These are phyloP conservation scores for Marasmarcha lunaedactyla DNA, from an alignment of 2,888 invertebrate species.

Conservation along the genomic window DNA sequence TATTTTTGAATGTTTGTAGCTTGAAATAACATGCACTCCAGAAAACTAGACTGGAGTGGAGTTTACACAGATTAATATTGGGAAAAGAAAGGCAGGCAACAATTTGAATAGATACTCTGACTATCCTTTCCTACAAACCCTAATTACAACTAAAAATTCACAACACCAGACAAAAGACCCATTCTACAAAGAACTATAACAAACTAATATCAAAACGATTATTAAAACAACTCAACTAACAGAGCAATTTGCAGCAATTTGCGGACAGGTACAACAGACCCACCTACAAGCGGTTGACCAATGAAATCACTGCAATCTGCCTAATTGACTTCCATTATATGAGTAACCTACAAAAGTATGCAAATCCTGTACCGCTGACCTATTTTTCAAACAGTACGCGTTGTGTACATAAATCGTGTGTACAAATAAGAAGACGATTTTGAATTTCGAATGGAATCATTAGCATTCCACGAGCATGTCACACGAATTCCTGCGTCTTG, in stretches of 20 bases:
- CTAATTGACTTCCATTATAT: not conserved
- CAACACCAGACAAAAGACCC: no score
- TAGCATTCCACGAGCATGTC: constrained; percentile 33
- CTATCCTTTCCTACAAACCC: no score
- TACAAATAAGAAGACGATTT: constrained; percentile 27
- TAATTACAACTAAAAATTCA: no score
- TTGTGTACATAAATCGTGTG: constrained; percentile 18
- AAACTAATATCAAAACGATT: no score
- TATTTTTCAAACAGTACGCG: constrained; percentile 21
- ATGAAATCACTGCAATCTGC: not conserved
- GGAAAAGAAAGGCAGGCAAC: no score
- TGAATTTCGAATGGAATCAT: constrained; percentile 24
- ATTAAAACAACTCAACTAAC: no score
- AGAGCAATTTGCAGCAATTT: not conserved
- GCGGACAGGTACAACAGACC: not conserved
- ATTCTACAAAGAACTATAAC: no score
- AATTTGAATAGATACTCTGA: no score
- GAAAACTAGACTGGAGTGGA: no score
- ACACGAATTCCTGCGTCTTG: constrained; percentile 31
- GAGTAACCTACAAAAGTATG: constrained; percentile 11
- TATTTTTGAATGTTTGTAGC: no score
- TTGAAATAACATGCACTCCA: no score
- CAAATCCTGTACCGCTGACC: constrained; percentile 16
- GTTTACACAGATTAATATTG: no score
- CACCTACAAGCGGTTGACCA: not conserved